A percentile compares a stretch with the other conserved stretches of the same genome.
These are phyloP conservation scores for Macropodus opercularis DNA, from an alignment of 2,797 vertebrate species.

Conservation along the genomic window DNA sequence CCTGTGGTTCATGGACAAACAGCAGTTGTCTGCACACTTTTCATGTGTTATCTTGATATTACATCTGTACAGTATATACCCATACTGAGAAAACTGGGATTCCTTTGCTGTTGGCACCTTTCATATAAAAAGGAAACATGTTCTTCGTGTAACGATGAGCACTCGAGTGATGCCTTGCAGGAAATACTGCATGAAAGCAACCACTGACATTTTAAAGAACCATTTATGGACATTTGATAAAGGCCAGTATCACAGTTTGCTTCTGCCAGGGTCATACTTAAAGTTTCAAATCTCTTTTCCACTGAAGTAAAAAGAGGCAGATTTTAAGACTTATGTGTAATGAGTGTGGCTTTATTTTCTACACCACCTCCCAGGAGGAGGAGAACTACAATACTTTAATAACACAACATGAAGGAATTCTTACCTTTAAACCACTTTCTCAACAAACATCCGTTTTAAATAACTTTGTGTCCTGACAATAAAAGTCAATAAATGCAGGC, in stretches of 20 bases:
- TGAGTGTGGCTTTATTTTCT: conserved; percentile 21
- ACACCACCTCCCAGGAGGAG: conserved; percentile 18
- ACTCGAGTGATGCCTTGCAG: not conserved
- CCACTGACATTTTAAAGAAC: conserved; percentile 8
- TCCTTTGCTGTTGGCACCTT: not conserved
- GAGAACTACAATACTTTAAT: conserved; percentile 43
- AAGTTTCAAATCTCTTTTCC: conserved; percentile 18
- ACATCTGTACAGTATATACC: not conserved
- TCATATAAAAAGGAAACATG: not conserved
- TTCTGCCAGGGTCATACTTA: not conserved
- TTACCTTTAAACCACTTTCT: conserved; percentile 38
- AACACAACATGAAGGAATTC: conserved; percentile 39
- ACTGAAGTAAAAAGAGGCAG: conserved; percentile 12
- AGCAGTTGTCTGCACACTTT: conserved; percentile 9
- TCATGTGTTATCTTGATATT: not conserved
- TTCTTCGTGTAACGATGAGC: conserved; percentile 7
- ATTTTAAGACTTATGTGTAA: conserved; percentile 26
- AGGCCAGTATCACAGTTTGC: conserved; percentile 9
- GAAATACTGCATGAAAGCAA: conserved; percentile 1
- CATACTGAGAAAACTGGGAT: too few relatives aligned
- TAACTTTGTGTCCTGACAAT: conserved; percentile 4
- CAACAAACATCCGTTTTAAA: conserved; percentile 33
- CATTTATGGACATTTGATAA: conserved; percentile 27
- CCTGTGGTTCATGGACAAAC: conserved; percentile 1
- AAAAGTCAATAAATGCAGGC: conserved; percentile 39